Conservation (phyloP, 2,888 invertebrate species). For the Plebejus anna region DNA sequence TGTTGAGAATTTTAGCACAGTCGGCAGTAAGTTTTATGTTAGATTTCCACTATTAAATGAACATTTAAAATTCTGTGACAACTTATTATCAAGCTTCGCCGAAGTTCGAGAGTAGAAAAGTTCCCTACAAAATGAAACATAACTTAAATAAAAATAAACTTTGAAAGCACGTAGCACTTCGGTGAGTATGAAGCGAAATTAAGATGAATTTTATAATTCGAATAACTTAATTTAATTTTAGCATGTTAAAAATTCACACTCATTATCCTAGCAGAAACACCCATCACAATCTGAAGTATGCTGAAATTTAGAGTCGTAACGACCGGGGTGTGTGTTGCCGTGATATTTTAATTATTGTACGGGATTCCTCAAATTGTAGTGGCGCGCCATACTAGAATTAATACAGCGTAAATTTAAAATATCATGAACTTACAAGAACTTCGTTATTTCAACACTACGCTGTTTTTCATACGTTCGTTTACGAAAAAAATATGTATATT, state of each 20-base stretch:
- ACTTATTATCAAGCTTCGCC: neutral
- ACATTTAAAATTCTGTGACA: neutral
- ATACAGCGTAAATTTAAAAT: constrained; percentile 13
- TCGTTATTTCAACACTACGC: neutral
- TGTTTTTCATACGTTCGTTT: neutral
- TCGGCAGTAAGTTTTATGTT: neutral
- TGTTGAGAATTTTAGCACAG: neutral
- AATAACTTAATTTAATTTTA: constrained; percentile 17
- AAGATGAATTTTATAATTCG: constrained; percentile 13
- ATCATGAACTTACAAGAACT: constrained; percentile 8
- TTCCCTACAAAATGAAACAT: constrained; percentile 29
- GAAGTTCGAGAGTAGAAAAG: constrained; percentile 10
- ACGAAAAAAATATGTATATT: neutral
- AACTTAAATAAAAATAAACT: constrained; percentile 13
- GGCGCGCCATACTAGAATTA: constrained; percentile 20
- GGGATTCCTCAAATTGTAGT: constrained; percentile 22
- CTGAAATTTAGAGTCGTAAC: constrained; percentile 26
- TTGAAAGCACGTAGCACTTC: neutral
- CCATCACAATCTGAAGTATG: constrained; percentile 28
- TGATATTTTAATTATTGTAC: constrained; percentile 28
- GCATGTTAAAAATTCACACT: constrained; percentile 24
- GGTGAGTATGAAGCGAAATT: neutral
- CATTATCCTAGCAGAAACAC: constrained; percentile 23
- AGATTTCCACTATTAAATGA: neutral
- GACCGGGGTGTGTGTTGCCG: constrained; percentile 26